Evolutionary conservation across 2,797 vertebrate genomes (phyloP), one percentile per base, ranked within the genome.

Genomic region (Yasuhikotakia modesta): DNA sequence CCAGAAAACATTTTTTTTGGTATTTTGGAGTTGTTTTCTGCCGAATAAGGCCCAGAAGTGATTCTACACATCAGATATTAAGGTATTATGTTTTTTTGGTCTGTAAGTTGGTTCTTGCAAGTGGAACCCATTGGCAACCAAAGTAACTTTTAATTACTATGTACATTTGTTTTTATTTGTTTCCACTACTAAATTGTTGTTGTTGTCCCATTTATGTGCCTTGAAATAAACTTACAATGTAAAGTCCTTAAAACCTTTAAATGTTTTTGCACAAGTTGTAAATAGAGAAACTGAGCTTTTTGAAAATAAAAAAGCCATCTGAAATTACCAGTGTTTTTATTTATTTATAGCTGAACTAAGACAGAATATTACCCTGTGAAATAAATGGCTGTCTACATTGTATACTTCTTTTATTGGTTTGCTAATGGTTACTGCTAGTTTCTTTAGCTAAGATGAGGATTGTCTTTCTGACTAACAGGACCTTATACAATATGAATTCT

Each of bases 251-350:
- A 94, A 93, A 94, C 92, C 91, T 94, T 93, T 93, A 93, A 94
- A 93, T 93, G 92, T 93, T 94, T 93, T 94, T 94, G 92, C 93
- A 94, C 92, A 94, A 94, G 92, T 91, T 94, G 93, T 94, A 94
- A 90, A 94, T 94, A 94, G 88, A 91, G 88, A 91, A 90, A 89
- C 92, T 89, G 91, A 92, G 90, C 89, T 91, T 93, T 76, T 71
- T 3, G 88, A 90, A 92, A 95, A 93, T 93, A 94, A 94, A 94
- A 92, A 88, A 93, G 90, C 91, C 90, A 91, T 93, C 90, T 87
- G 89, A 92, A 78, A 16, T 43, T 16, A 70, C 27, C 19, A 0
- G 43, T 50, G n/a, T 30, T 30, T 60, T 24, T 60, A 16, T 68
- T 39, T 7, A 32, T 58, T 58, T 16, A 45, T 11, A 76, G 35